Evolutionary conservation across 2,113 vertebrate species (phyloP), one percentile per base, ranked within the genome.

Genomic region (Carettochelys insculpta): DNA sequence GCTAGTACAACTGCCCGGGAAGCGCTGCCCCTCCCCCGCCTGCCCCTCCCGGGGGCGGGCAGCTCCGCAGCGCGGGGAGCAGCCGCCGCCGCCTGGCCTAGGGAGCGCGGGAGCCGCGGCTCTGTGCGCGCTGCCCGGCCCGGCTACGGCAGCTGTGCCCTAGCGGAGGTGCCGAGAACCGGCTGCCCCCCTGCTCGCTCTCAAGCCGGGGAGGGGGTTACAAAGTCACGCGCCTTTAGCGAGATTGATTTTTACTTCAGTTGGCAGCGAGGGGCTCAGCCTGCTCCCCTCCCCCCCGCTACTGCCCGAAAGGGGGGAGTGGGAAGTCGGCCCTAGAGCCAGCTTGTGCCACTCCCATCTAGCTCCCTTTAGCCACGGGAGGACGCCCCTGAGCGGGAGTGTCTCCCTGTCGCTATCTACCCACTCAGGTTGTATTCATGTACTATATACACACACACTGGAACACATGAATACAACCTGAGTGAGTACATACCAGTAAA

Each of bases 201-300:
- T 82, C 43, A 1, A 65, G 65, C 27, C 87, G 29, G 54, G 65
- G 51, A n/a, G 24, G 85, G 54, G 73, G 82, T 93, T 91, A 95
- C 25, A 51, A 91, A 94, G 92, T 92, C 92, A 94, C 47, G 3
- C 54, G 87, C 17, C 34, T n/a, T 65, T n/a, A 65, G 61, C 34
- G 61, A 65, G 61, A 65, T 65, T 65, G 20, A 65, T 65, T 65
- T 65, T 20, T 65, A n/a, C 61, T 20, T 19, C 13, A 19, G 17
- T 17, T n/a, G 8, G 61, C 8, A 38, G 61, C 38, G 54, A 76
- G 50, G 65, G 91, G 34, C 82, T 85, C 85, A n/a, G 80, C 4
- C 6, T 71, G n/a, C 47, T n/a, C 83, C n/a, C n/a, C n/a, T n/a
- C n/a, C n/a, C n/a, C n/a, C n/a, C n/a, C n/a, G n/a, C n/a, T n/a